A percentile compares a stretch with the other conserved stretches of the same genome.
phyloP scores from a whole-genome alignment of 1,140 invertebrate species.

The Leptinotarsa defecta region DNA sequence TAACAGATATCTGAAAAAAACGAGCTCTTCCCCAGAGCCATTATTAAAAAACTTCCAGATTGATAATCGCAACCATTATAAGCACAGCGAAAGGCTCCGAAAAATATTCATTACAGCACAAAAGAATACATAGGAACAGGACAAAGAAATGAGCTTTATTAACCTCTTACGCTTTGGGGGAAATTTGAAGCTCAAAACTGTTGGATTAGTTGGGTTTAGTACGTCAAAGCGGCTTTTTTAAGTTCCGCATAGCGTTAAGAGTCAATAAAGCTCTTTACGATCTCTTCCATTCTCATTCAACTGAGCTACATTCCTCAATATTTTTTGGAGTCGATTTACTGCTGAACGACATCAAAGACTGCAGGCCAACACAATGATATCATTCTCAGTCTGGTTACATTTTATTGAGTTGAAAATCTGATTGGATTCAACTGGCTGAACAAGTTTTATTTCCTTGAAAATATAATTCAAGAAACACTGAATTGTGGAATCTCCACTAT shows the following conservation, averaged over 20 bases:
- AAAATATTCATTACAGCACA: conserved; percentile 6
- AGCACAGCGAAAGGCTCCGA: background rate
- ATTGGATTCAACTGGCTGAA: too few relatives aligned
- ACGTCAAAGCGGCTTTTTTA: background rate
- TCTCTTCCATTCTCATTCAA: background rate
- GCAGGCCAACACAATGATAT: too few relatives aligned
- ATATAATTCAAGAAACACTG: too few relatives aligned
- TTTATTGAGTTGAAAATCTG: too few relatives aligned
- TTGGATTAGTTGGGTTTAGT: background rate
- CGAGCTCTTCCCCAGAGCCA: background rate
- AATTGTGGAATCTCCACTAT: too few relatives aligned
- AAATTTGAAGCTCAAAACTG: background rate
- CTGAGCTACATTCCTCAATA: too few relatives aligned
- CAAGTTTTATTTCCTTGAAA: too few relatives aligned
- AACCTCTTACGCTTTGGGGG: background rate
- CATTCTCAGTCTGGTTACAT: too few relatives aligned
- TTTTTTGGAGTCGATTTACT: too few relatives aligned
- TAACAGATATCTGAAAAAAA: background rate
- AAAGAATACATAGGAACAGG: background rate
- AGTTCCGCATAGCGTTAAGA: background rate
- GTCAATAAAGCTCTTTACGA: background rate
- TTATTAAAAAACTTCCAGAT: conserved; percentile 2
- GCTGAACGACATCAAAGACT: too few relatives aligned
- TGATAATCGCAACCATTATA: background rate
- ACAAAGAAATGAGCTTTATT: conserved; percentile 6